Base-by-base conservation (phyloP, 2,888 invertebrate species). In the Dichetophora obliterata region DNA sequence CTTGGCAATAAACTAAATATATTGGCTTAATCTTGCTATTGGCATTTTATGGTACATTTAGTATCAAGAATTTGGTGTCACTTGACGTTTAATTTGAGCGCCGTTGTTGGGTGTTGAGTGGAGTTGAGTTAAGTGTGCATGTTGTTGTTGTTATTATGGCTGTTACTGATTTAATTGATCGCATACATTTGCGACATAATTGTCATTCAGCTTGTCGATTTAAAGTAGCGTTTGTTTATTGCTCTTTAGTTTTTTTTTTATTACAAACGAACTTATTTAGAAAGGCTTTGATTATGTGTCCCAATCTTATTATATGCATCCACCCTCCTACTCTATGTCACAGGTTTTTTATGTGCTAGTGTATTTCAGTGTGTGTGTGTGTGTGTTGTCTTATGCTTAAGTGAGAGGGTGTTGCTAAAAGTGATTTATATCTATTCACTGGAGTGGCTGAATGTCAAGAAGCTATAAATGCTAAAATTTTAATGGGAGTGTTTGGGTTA, bases 401-500 rank as follows among this genome's bases (percentile, higher is more conserved):
- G 22, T 11, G 22, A 48, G 52, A 70, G 57, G 57, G 54, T 70
- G 70, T 57, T 70, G 34, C 34, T 37, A 24, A 34, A 57, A 70
- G 31, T 70, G 70, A 70, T 70, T 57, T 54, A 57, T 70, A 34
- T 57, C 70, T n/a, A 57, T 22, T 9, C 14, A 37, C 11, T 22
- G 19, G 19, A 19, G 54, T 9, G n/a, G 31, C n/a, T 34, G 34
- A 52, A 70, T 70, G 70, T 52, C 70, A 70, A 57, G 69, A 69
- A 34, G 70, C 70, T 68, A 22, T 68, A 68, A 52, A 69, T 27
- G 52, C 31, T 52, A 69, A 69, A 68, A 22, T 69, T n/a, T 69
- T 52, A 69, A 69, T 50, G 27, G 69, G 69, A 50, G 69, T 52
- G 69, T 69, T 69, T n/a, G 52, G 52, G 24, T 68, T 69, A 52